Conservation (phyloP, 2,113 vertebrate genomes). For the Hylia prasina region DNA sequence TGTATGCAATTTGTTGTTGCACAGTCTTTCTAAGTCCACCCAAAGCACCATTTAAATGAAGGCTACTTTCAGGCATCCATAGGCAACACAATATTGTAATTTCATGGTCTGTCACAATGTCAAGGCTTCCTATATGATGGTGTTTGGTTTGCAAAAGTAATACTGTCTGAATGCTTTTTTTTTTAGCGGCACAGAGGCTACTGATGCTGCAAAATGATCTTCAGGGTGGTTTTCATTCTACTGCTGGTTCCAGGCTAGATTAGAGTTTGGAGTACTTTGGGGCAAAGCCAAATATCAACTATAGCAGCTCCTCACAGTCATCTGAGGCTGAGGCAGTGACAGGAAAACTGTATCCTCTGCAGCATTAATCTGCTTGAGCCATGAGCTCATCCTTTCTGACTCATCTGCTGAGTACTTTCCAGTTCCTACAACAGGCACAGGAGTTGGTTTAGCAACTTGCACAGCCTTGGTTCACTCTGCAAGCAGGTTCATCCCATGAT, state of each 20-base stretch:
- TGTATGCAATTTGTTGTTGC: background rate
- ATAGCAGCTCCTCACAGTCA: background rate
- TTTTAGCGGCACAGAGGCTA: background rate
- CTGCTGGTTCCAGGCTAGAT: background rate
- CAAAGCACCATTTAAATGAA: background rate
- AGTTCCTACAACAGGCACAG: background rate
- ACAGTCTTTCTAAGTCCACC: background rate
- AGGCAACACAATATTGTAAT: background rate
- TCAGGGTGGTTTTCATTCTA: background rate
- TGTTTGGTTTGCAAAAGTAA: background rate
- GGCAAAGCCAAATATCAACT: background rate
- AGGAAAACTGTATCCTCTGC: background rate
- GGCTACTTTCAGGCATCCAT: background rate
- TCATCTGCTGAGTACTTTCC: background rate
- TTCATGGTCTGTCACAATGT: background rate
- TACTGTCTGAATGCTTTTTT: background rate
- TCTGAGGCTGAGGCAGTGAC: background rate
- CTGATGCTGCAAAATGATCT: background rate
- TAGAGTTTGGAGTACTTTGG: background rate
- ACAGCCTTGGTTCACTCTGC: background rate
- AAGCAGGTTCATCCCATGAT: background rate
- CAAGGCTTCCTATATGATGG: background rate
- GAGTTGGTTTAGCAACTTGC: background rate
- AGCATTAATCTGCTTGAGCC: background rate
- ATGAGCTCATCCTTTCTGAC: slow-evolving; percentile 22